Base-by-base conservation (phyloP, 2,113 vertebrate species). In the Vulpes lagopus region DNA sequence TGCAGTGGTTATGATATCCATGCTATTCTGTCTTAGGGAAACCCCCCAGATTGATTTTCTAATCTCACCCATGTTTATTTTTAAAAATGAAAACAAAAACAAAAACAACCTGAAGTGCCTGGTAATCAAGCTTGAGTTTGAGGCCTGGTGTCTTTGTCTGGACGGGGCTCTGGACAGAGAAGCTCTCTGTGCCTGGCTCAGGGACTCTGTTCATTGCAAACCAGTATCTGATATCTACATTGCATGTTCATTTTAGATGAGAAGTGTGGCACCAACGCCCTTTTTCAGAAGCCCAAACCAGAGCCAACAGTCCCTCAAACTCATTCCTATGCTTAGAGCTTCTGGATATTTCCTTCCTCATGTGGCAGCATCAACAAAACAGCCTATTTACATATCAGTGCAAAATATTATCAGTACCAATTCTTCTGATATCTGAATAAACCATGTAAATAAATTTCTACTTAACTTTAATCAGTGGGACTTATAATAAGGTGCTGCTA, bases 401-500 rank as follows among this genome's bases (percentile, higher is more conserved):
- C 20, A 73, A 89, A 60, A 38, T 73, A 30, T 49, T 55, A 30
- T 57, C 43, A 79, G 35, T 8, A 19, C 32, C 35, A 49, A 15
- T 16, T 67, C 80, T 95, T 85, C 30, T 81, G 53, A 60, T 91
- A 22, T 25, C 60, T 81, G 43, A 93, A 3, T 57, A 51, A 27
- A 81, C 11, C 92, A 8, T 38, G 5, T 69, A 59, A 79, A 84
- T 51, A 93, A 38, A 89, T 20, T 64, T 64, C 35, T 30, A 53
- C 35, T 96, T 88, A 95, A 65, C 85, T 95, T 97, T 93, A 25
- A 78, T 16, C 78, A 57, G 27, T 79, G 62, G 9, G 8, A 83
- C 15, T 89, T 87, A 57, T 1, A 27, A 20, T 49, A 69, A 51
- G 19, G 27, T 67, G 11, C 27, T 91, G 6, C 16, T 79, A 11